phyloP scores from a whole-genome alignment of 2,113 vertebrate species.

The Calonectris borealis region DNA sequence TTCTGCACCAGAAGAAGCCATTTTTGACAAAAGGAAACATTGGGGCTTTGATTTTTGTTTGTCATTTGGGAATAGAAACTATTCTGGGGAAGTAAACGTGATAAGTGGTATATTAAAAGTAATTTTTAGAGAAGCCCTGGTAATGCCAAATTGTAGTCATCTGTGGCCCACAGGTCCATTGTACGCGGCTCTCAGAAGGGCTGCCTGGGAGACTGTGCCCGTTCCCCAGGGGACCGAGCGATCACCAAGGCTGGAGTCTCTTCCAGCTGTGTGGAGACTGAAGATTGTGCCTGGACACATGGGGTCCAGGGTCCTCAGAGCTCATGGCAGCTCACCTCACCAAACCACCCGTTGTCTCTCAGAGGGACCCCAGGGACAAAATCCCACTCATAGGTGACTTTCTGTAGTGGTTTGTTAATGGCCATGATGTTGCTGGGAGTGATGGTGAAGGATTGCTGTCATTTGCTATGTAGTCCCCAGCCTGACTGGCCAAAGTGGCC shows the following conservation, averaged over 20 bases:
- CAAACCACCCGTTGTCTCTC: background rate
- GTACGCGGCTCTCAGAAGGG: accelerated
- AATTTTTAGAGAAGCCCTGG: background rate
- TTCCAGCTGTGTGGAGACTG: background rate
- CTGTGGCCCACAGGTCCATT: background rate
- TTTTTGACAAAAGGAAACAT: background rate
- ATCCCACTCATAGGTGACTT: background rate
- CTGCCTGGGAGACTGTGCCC: background rate
- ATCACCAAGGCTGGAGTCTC: background rate
- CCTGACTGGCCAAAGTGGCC: background rate
- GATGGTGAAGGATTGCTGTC: background rate
- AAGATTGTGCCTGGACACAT: background rate
- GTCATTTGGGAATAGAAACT: background rate
- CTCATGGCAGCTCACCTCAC: background rate
- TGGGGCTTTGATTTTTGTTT: background rate
- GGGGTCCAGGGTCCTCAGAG: background rate
- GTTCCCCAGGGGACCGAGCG: background rate
- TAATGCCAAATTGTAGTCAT: background rate
- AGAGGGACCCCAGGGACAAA: background rate
- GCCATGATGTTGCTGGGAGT: background rate
- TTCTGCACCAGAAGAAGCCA: background rate
- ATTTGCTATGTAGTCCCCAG: background rate
- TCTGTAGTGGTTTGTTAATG: background rate
- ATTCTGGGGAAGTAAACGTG: background rate
- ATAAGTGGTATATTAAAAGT: background rate